Evolutionary conservation across 2,888 invertebrate genomes (phyloP).

Genomic region (Phaedon cochleariae): DNA sequence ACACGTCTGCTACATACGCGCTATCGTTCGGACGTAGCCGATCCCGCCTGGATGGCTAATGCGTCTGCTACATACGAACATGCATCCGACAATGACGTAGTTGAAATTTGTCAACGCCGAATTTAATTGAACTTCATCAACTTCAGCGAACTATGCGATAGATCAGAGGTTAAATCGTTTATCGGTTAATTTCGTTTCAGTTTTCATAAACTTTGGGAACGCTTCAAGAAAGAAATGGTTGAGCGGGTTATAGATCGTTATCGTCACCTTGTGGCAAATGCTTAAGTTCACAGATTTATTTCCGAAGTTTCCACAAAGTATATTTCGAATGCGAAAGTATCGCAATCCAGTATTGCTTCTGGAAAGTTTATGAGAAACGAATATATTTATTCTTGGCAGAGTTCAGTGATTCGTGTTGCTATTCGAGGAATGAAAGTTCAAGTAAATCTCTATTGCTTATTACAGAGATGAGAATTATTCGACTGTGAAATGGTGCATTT

Average conservation of each 20-base stretch:
- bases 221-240: slow-evolving; percentile 28
- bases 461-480: too few relatives aligned
- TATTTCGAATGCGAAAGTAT: slow-evolving; percentile 46
- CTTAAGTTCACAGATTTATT: slow-evolving; percentile 49
- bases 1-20: too few relatives aligned
- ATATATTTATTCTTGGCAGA: too few relatives aligned
- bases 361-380: not conserved
- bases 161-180: slow-evolving; percentile 19
- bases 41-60: too few relatives aligned
- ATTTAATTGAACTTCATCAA: slow-evolving; percentile 13
- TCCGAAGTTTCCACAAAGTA: slow-evolving; percentile 50
- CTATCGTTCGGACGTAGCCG: too few relatives aligned
- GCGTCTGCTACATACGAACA: not conserved
- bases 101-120: slow-evolving; percentile 14
- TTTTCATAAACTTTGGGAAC: slow-evolving; percentile 30
- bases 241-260: slow-evolving; percentile 51
- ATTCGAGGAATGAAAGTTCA: too few relatives aligned
- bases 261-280: slow-evolving; percentile 52
- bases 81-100: slow-evolving; percentile 1
- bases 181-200: slow-evolving; percentile 26
- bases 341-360: slow-evolving; percentile 26
- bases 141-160: not conserved
- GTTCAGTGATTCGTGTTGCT: too few relatives aligned
- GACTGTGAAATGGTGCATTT: too few relatives aligned
- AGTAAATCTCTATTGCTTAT: too few relatives aligned